phyloP scores from a whole-genome alignment of 2,113 vertebrate species.

The Gnathonemus echidnorhynchus region DNA sequence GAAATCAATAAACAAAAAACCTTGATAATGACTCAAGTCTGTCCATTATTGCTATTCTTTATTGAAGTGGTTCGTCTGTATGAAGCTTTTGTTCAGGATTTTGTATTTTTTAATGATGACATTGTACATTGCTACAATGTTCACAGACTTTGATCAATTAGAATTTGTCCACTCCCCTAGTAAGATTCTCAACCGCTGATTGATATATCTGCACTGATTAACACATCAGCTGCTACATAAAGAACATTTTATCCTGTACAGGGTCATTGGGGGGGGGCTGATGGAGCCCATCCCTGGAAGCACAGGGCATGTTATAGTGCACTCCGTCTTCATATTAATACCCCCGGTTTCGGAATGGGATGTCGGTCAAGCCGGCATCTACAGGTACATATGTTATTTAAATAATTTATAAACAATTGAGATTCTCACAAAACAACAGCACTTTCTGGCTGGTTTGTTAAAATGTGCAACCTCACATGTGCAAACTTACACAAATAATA shows the following conservation, averaged over 20 bases:
- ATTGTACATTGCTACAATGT: no score
- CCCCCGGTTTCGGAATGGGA: background rate
- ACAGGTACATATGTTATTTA: background rate
- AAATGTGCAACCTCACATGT: background rate
- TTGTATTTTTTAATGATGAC: no score
- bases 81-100: no score
- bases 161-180: background rate
- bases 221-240: background rate
- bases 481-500: background rate
- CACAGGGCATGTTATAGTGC: background rate
- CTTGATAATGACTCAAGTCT: background rate
- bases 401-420: background rate
- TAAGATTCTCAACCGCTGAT: background rate
- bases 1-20: background rate
- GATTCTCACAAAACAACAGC: background rate
- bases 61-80: no score
- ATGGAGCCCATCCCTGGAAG: no score
- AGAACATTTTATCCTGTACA: background rate
- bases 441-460: background rate
- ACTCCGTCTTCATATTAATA: background rate
- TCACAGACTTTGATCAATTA: background rate
- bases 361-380: background rate
- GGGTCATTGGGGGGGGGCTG: no score
- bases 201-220: background rate
- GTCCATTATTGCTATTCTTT: background rate